Percentiles rank a stretch among this genome's conserved stretches.
phyloP scores from a whole-genome alignment of 2,113 vertebrate species.

The Laterallus jamaicensis region DNA sequence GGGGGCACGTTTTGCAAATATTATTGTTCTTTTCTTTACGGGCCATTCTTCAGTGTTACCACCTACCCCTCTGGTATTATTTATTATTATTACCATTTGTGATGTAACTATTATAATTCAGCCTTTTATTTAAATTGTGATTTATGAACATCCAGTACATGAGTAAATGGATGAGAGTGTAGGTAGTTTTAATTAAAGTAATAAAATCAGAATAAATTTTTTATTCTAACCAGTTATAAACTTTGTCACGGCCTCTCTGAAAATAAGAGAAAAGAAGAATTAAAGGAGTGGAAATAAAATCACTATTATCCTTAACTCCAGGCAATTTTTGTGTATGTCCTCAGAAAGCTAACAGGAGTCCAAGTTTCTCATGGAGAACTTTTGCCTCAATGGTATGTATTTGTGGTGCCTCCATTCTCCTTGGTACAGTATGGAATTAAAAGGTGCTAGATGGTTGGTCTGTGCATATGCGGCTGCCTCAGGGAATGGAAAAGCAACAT shows the following conservation, averaged over 20 bases:
- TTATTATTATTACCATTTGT: neutral
- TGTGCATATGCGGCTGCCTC: fast-evolving
- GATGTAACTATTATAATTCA: neutral
- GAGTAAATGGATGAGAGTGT: neutral
- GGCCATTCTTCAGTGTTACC: neutral
- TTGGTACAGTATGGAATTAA: neutral
- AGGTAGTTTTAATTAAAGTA: neutral
- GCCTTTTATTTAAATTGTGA: neutral
- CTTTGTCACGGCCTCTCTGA: neutral
- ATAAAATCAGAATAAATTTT: neutral
- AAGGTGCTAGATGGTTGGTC: neutral
- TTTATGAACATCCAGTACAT: neutral
- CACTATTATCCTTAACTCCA: neutral
- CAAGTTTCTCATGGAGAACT: constrained; percentile 66
- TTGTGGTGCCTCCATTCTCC: neutral
- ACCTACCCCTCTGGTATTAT: neutral
- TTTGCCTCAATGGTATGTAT: constrained; percentile 30
- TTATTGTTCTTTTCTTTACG: neutral
- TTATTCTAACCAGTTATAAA: neutral
- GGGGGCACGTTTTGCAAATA: neutral
- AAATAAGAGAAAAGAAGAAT: neutral
- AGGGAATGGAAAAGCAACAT: neutral
- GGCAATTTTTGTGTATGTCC: neutral
- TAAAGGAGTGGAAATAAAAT: neutral
- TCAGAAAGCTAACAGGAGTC: constrained; percentile 48